phyloP scores from a whole-genome alignment of 2,888 invertebrate species.

The Noctuana brunneofusca region DNA sequence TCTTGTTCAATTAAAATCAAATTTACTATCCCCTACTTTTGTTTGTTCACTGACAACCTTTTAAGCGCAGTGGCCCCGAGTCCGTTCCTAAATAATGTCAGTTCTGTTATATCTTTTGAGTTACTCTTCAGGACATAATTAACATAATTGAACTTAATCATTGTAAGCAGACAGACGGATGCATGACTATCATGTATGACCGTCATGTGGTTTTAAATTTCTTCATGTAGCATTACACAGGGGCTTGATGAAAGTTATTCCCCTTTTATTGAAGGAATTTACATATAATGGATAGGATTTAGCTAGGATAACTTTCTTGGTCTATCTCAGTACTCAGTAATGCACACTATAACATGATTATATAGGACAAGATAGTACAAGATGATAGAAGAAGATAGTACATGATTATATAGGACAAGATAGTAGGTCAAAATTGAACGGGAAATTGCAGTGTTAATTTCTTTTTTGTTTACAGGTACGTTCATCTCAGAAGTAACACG shows the following conservation, averaged over 20 bases:
- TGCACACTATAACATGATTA: too few species aligned
- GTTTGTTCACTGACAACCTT: background rate
- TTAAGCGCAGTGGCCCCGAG: background rate
- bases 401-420: too few species aligned
- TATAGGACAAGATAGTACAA: too few species aligned
- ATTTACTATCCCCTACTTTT: slow-evolving; percentile 14
- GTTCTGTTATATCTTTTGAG: slow-evolving; percentile 12
- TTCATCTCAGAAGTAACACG: too few species aligned
- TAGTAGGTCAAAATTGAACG: background rate
- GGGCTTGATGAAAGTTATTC: too few species aligned
- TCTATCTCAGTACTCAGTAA: too few species aligned
- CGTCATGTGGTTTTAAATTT: too few species aligned
- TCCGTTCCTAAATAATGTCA: slow-evolving; percentile 16
- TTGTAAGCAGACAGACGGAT: slow-evolving; percentile 13
- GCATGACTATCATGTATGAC: too few species aligned
- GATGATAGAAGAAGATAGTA: too few species aligned
- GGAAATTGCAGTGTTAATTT: background rate
- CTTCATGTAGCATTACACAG: background rate
- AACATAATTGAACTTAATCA: slow-evolving; percentile 25
- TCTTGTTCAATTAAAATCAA: slow-evolving; percentile 25
- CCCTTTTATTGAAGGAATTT: too few species aligned
- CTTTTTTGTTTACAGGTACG: slow-evolving; percentile 1
- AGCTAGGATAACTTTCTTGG: too few species aligned
- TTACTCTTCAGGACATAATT: slow-evolving; percentile 6
- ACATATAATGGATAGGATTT: too few species aligned